Evolutionary conservation across 2,888 invertebrate species (phyloP).

Genomic region (Agapostemon virescens): DNA sequence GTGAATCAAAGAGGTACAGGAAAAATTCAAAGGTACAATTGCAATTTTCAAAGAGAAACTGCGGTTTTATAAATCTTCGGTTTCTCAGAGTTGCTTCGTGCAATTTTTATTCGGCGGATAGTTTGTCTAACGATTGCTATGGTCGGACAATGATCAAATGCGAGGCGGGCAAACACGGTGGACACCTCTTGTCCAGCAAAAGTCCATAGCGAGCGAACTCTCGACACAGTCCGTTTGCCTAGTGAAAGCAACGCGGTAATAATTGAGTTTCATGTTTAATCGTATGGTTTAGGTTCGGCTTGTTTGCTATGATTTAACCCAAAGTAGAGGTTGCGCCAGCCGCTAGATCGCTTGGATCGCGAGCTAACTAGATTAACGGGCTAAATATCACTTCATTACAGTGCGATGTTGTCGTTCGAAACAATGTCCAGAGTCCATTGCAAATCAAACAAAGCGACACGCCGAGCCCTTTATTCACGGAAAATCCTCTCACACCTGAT

Average conservation of each 20-base stretch:
- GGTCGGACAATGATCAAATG: slow-evolving; percentile 31
- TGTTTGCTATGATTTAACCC: slow-evolving; percentile 50
- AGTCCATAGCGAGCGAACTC: slow-evolving; percentile 37
- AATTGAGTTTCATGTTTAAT: slow-evolving; percentile 58
- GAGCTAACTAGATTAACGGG: slow-evolving; percentile 41
- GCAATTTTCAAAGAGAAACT: too few species aligned
- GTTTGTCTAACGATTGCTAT: background rate
- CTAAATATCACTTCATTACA: slow-evolving; percentile 42
- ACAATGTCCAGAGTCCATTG: slow-evolving; percentile 7
- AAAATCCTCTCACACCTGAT: background rate
- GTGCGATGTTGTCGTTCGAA: background rate
- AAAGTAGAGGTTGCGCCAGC: slow-evolving; percentile 44
- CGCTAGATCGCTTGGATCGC: slow-evolving; percentile 22
- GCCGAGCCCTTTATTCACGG: background rate
- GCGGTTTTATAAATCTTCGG: too few species aligned
- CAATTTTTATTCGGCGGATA: too few species aligned
- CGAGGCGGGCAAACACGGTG: slow-evolving; percentile 33
- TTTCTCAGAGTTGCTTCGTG: too few species aligned
- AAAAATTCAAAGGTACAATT: too few species aligned
- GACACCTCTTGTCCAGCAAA: slow-evolving; percentile 4
- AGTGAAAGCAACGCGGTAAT: slow-evolving; percentile 44
- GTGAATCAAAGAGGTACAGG: too few species aligned
- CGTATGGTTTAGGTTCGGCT: slow-evolving; percentile 43
- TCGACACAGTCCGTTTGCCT: slow-evolving; percentile 45
- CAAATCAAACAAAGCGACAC: background rate